phyloP scores from a whole-genome alignment of 1,140 invertebrate genomes.

The Sitophilus oryzae region DNA sequence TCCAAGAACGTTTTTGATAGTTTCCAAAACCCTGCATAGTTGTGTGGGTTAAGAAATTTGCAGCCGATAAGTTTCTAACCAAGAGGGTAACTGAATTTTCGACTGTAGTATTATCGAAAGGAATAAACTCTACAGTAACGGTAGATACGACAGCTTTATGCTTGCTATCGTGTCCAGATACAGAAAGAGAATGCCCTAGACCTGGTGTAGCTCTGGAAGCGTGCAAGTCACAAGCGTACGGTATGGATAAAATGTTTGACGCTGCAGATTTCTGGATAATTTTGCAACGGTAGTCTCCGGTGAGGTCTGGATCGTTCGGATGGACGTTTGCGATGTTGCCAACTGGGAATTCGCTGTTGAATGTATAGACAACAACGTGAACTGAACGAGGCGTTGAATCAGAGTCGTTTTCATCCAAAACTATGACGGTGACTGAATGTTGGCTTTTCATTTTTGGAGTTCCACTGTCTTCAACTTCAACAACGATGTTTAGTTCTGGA shows the following conservation, averaged over 20 bases:
- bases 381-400: slow-evolving; percentile 79
- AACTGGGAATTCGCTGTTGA: slow-evolving; percentile 62
- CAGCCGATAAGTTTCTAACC: slow-evolving; percentile 64
- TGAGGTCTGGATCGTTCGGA: slow-evolving; percentile 83
- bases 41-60: slow-evolving; percentile 66
- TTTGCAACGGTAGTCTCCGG: slow-evolving; percentile 81
- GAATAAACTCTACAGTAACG: slow-evolving; percentile 73
- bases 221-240: slow-evolving; percentile 71
- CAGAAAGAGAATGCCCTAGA: slow-evolving; percentile 66
- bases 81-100: slow-evolving; percentile 75
- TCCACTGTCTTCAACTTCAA: slow-evolving; percentile 88
- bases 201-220: slow-evolving; percentile 60
- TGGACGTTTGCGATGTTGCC: slow-evolving; percentile 85
- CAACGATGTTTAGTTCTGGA: slow-evolving; percentile 63
- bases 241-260: slow-evolving; percentile 63
- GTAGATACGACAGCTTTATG: slow-evolving; percentile 79
- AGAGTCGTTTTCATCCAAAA: slow-evolving; percentile 88
- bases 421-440: slow-evolving; percentile 67
- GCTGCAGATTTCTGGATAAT: slow-evolving; percentile 57
- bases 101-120: slow-evolving; percentile 74
- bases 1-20: slow-evolving; percentile 58
- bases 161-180: slow-evolving; percentile 83
- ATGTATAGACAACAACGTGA: slow-evolving; percentile 72
- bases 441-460: slow-evolving; percentile 73
- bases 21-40: slow-evolving; percentile 70